A percentile compares a stretch with the other conserved stretches of the same genome.
Evolutionary conservation across 1,140 invertebrate genomes (phyloP).

Genomic region (Drosophila kohkoa): DNA sequence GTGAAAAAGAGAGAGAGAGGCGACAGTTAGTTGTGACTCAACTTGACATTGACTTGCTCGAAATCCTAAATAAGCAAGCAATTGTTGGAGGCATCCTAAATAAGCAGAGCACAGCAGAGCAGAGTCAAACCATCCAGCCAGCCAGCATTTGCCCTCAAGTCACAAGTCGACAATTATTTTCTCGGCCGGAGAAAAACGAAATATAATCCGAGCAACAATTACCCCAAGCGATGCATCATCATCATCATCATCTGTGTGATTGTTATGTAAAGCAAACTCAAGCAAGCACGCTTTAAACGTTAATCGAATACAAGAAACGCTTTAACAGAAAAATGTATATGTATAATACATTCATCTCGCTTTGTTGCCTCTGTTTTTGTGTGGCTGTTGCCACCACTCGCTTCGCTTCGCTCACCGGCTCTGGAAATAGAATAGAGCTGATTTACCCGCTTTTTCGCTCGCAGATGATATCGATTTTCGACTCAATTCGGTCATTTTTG

Average conservation of each 20-base stretch:
- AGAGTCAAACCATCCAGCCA: background rate
- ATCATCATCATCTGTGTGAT: too few relatives aligned
- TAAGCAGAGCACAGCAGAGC: constrained; percentile 13
- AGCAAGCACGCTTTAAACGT: constrained; percentile 3
- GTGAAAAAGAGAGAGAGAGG: background rate
- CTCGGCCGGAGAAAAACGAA: background rate
- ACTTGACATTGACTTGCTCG: constrained; percentile 2
- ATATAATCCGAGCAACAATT: constrained; percentile 11
- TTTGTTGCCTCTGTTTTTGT: background rate
- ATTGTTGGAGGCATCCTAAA: constrained; percentile 52
- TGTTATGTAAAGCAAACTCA: constrained; percentile 1
- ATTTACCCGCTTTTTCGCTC: background rate
- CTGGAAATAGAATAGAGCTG: constrained; percentile 12
- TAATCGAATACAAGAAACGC: constrained; percentile 1
- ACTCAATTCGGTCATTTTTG: constrained; percentile 25
- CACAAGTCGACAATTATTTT: constrained; percentile 5
- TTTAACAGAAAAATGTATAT: constrained; percentile 1
- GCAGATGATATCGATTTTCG: constrained; percentile 31
- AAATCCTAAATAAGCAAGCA: constrained; percentile 38
- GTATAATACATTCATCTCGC: background rate
- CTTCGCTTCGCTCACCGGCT: background rate
- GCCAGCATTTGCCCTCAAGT: background rate
- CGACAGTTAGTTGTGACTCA: background rate
- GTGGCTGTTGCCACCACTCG: too few relatives aligned
- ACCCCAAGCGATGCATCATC: constrained; percentile 3